A percentile compares a stretch with the other conserved stretches of the same genome.
Conservation (phyloP, 2,797 vertebrate genomes). For the Sebastes jordani region DNA sequence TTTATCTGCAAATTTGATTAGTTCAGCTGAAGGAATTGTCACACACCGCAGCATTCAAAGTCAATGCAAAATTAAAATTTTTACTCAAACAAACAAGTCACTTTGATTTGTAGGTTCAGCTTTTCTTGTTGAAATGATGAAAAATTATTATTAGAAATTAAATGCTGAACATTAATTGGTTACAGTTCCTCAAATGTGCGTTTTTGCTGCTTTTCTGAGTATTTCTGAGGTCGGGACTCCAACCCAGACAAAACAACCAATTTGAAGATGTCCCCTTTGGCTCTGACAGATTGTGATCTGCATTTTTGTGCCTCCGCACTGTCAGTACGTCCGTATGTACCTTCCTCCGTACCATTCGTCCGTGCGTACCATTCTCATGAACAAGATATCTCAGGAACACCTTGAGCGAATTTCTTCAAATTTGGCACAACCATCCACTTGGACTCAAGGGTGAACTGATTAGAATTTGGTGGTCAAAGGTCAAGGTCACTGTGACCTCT, state of each 20-base stretch:
- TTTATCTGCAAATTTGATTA: not conserved
- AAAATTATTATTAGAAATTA: not conserved
- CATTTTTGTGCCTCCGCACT: not conserved
- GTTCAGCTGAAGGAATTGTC: not conserved
- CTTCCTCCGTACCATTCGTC: too few species aligned
- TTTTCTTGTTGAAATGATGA: not conserved
- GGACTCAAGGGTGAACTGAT: too few species aligned
- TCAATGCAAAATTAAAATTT: not conserved
- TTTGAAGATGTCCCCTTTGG: not conserved
- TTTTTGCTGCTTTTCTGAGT: not conserved
- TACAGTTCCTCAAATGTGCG: not conserved
- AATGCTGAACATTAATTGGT: not conserved
- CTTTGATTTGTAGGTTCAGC: not conserved
- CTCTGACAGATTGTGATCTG: not conserved
- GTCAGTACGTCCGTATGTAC: too few species aligned
- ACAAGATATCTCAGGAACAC: too few species aligned
- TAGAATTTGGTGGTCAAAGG: too few species aligned
- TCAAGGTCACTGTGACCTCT: too few species aligned
- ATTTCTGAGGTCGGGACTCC: rapidly evolving
- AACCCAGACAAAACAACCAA: not conserved
- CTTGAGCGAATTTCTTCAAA: too few species aligned
- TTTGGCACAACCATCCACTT: too few species aligned
- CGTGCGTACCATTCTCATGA: too few species aligned
- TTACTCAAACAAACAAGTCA: not conserved
- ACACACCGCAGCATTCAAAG: not conserved